Evolutionary conservation across 2,888 invertebrate species (phyloP), one percentile per base, ranked within the genome.

Genomic region (Minunthozetes semirufus): DNA sequence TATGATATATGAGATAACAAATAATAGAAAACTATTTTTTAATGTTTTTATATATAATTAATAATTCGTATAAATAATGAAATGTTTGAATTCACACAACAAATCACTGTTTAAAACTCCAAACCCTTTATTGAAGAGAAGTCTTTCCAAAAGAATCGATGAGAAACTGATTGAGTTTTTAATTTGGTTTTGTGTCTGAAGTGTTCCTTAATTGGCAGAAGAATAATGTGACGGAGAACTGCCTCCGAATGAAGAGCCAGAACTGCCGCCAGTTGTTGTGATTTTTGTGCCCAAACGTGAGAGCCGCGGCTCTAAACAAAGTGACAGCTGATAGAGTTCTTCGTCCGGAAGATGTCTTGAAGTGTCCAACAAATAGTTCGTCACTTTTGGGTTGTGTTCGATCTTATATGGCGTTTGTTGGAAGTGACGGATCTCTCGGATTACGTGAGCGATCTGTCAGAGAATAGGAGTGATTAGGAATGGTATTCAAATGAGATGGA

Each of bases 381-480:
- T 87, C 15, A 92, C 93, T 85, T 91, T 90, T 25, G 88, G 86
- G 79, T 90, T 91, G 80, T 90, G 88, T 80, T 93, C 92, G 79
- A 94, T 94, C 84, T 92, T 93, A 83, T 94, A 94, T 0, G 92
- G 90, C 1, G 92, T 93, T 83, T 93, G 92, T 82, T 94, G 94
- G 82, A 91, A 94, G 81, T 92, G 90, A 19, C 92, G 87, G 78
- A 94, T 93, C 84, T 94, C 94, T 73, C 93, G 87, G 79, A 94
- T 94, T 8, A 94, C 93, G 81, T 94, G 93, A 6, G 94, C 93
- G 81, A 94, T 91, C 93, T 93, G 84, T 22, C 27, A 48, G 46
- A 48, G 11, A 48, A 48, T 4, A 48, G 11, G 11, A 17, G n/a
- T 17, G 29, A 13, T 48, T 13, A 56, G 22, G 17, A n/a, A 8